These are phyloP conservation scores for Phodopus roborovskii DNA, from an alignment of 2,113 vertebrate species.

Conservation along the genomic window DNA sequence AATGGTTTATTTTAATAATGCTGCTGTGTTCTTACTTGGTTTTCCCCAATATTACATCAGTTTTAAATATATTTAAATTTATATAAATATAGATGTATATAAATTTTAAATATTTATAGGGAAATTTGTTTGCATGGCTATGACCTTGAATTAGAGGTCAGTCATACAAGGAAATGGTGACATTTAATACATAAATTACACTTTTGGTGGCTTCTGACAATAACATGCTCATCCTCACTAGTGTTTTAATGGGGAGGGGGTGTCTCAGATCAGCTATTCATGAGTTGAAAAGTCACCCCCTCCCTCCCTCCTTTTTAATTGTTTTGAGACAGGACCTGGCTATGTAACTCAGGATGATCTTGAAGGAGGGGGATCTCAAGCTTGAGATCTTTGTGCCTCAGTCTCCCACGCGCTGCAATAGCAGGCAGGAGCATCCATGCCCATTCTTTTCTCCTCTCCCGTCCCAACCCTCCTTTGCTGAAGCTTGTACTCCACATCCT, in stretches of 20 bases:
- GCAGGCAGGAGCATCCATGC: neutral
- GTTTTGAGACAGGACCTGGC: neutral
- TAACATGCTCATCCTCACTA: neutral
- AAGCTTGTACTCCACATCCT: neutral
- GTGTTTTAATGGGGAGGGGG: conserved; percentile 11
- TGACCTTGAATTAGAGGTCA: conserved; percentile 4
- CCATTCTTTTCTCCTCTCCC: neutral
- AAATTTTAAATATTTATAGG: conserved; percentile 44
- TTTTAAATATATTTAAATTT: too few species aligned
- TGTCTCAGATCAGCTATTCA: neutral
- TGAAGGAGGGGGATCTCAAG: neutral
- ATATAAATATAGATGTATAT: too few species aligned
- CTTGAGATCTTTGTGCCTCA: neutral
- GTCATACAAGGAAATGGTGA: neutral
- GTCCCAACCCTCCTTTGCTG: neutral
- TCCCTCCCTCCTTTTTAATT: neutral
- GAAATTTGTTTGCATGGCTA: conserved; percentile 17
- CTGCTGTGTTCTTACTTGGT: neutral
- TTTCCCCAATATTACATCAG: neutral
- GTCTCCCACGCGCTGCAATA: neutral
- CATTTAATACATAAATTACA: conserved; percentile 6
- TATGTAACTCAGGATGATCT: neutral
- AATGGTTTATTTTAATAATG: neutral
- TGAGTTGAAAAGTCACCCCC: neutral
- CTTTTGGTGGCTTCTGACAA: neutral